Evolutionary conservation across 2,888 invertebrate species (phyloP).

Genomic region (Lepidocyrtoides sp.): DNA sequence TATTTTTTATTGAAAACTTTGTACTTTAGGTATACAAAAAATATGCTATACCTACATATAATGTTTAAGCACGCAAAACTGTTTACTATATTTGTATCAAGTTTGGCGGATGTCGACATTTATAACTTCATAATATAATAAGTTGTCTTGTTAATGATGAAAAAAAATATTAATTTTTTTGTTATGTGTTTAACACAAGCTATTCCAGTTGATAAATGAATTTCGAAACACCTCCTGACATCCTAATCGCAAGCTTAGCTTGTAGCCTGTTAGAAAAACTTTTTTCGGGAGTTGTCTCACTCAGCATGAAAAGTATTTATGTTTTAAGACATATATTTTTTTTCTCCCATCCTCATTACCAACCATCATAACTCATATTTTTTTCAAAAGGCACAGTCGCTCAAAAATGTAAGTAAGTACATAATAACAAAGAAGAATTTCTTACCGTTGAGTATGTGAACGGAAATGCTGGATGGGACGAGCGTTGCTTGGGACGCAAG

Average conservation of each 20-base stretch:
- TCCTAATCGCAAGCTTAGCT: background rate
- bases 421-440: background rate
- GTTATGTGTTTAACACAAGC: background rate
- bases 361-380: background rate
- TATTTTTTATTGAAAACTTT: background rate
- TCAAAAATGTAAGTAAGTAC: background rate
- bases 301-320: background rate
- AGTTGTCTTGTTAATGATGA: background rate
- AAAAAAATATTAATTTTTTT: background rate
- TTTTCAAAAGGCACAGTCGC: background rate
- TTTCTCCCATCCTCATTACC: background rate
- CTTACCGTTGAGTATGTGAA: slow-evolving; percentile 86
- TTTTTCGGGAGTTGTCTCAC: background rate
- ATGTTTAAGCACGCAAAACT: too few relatives aligned
- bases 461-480: slow-evolving; percentile 86
- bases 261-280: slow-evolving; percentile 29
- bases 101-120: too few relatives aligned
- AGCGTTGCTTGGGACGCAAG: slow-evolving; percentile 86
- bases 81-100: too few relatives aligned
- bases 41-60: too few relatives aligned
- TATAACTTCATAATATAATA: background rate
- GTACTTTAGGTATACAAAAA: background rate
- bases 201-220: slow-evolving; percentile 54
- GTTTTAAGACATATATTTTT: background rate
- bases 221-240: slow-evolving; percentile 45